phyloP scores from a whole-genome alignment of 1,140 invertebrate species.

The Alviniconcha marisindica region DNA sequence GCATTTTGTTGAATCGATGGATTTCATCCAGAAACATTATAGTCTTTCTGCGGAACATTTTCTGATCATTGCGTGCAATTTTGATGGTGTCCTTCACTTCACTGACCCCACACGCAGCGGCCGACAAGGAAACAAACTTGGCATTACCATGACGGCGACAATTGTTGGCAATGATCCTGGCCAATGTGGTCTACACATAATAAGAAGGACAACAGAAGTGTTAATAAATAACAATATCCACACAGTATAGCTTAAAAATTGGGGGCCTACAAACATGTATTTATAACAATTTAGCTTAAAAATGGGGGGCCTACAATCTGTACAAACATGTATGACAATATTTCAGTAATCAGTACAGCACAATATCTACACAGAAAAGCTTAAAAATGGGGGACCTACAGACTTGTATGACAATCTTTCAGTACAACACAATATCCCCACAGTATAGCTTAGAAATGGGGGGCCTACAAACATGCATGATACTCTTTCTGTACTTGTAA shows the following conservation, averaged over 20 bases:
- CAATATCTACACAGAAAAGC: too few relatives aligned
- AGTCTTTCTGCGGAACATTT: constrained; percentile 82
- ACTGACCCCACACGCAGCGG: constrained; percentile 85
- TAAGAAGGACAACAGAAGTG: background rate
- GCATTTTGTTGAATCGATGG: constrained; percentile 90
- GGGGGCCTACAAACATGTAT: background rate
- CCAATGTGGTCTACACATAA: constrained; percentile 82
- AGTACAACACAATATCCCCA: too few relatives aligned
- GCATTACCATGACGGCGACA: constrained; percentile 78
- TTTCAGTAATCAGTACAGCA: too few relatives aligned
- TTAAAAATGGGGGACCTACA: too few relatives aligned
- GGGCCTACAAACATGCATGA: too few relatives aligned
- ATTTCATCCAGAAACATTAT: constrained; percentile 93
- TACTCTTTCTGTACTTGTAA: too few relatives aligned
- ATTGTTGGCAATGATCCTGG: constrained; percentile 84
- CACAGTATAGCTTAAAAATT: background rate
- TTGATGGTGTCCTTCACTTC: constrained; percentile 87
- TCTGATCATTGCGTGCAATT: constrained; percentile 85
- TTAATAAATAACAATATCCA: background rate
- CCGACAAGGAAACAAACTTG: constrained; percentile 85
- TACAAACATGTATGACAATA: too few relatives aligned
- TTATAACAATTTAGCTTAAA: too few relatives aligned
- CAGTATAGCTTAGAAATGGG: too few relatives aligned
- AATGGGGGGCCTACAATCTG: too few relatives aligned
- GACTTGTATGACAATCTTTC: too few relatives aligned